phyloP scores from a whole-genome alignment of 1,140 invertebrate species.

The Melanaphis sacchari region DNA sequence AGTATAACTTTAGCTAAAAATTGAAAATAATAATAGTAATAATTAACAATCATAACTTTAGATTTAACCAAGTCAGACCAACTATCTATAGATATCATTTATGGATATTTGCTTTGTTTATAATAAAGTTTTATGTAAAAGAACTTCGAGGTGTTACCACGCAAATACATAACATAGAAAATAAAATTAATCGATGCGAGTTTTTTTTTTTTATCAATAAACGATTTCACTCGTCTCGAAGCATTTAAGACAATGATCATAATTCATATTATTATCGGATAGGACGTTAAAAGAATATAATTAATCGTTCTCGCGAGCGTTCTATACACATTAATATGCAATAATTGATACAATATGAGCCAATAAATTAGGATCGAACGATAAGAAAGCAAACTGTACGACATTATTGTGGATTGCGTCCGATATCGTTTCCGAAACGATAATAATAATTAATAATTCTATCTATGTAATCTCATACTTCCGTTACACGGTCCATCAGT shows the following conservation, averaged over 20 bases:
- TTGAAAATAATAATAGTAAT: no score
- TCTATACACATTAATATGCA: neutral
- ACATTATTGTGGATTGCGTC: neutral
- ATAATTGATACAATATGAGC: conserved; percentile 1
- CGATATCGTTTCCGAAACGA: neutral
- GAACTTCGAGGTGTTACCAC: no score
- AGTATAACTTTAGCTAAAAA: no score
- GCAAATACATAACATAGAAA: no score
- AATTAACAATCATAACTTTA: no score
- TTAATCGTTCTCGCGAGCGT: neutral
- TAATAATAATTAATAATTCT: conserved; percentile 11
- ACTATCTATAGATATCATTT: no score
- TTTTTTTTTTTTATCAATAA: neutral
- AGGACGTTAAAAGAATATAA: neutral
- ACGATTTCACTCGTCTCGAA: neutral
- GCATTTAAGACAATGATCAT: neutral
- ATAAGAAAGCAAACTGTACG: neutral
- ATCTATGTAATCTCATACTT: neutral
- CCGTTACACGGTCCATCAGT: neutral
- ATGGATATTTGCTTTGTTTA: no score
- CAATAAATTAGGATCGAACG: neutral
- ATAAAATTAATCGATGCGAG: no score
- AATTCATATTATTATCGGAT: neutral
- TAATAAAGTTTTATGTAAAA: no score
- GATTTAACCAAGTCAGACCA: no score